Base-by-base conservation (phyloP, 2,888 invertebrate genomes). In the Orthonevra nobilis region DNA sequence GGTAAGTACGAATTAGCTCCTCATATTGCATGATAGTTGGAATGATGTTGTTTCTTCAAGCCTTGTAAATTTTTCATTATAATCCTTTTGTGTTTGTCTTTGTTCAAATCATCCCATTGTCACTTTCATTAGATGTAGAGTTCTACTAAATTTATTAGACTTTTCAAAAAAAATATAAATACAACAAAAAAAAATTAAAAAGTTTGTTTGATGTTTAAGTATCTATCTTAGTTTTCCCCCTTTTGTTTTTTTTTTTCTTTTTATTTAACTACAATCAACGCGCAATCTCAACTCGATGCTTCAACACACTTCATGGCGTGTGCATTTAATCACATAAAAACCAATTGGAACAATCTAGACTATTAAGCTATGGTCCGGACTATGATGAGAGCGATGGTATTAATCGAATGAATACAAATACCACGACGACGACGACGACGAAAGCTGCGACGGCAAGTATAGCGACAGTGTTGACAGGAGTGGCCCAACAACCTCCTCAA, bases 401-500 rank as follows among this genome's bases (percentile, higher is more conserved):
- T 50, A 73, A 68, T 15, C 79, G 73, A 79, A 79, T 79, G 66
- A 79, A 48, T 56, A 61, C 61, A 64, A 36, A 63, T 14, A 32
- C 46, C 9, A 10, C 36, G 26, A 58, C 63, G 14, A 30, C 58
- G 30, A 61, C 64, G 48, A 46, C 66, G 54, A 26, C 60, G 46
- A 66, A 30, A 28, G 40, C 52, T 46, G 32, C 60, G 23, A 56
- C 50, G 38, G 14, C 56, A 56, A 44, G 34, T 50, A 56, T 46
- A 58, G 48, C 68, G 46, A 48, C 66, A 30, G 56, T 79, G 36
- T 34, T 61, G 54, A 44, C 66, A 63, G 79, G 61, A 48, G 66
- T 50, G 61, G 38, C 30, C 9, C 68, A 69, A 26, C 54, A 61
- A 61, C 50, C 87, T 50, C 87, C 87, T 28, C 84, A 88, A 81